Conservation (phyloP, 2,113 vertebrate species). For the Ciconia maguari region DNA sequence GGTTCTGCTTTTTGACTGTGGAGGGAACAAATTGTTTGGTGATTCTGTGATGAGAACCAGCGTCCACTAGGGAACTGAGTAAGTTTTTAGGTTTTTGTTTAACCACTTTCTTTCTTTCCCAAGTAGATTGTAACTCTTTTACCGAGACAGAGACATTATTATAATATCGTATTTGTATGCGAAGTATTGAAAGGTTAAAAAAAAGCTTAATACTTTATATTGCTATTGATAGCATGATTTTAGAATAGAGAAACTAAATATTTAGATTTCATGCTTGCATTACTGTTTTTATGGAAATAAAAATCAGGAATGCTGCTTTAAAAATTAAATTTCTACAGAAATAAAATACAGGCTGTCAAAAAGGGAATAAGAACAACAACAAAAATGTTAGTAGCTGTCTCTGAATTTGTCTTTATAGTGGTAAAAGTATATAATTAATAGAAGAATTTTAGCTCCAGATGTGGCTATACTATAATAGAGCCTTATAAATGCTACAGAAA, state of each 20-base stretch:
- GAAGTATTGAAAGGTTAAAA: neutral
- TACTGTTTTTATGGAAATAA: constrained; percentile 28
- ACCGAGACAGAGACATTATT: neutral
- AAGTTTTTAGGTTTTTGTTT: constrained; percentile 23
- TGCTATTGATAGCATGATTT: neutral
- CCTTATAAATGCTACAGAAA: constrained; percentile 93
- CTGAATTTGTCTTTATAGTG: constrained; percentile 80
- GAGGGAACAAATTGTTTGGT: constrained; percentile 54
- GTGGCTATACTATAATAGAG: constrained; percentile 99
- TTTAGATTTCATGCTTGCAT: constrained; percentile 17
- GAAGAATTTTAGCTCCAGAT: constrained; percentile 93
- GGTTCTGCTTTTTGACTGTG: constrained; percentile 59
- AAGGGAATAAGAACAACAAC: constrained; percentile 81
- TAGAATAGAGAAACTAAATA: neutral
- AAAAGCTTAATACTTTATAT: neutral
- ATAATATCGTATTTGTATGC: neutral
- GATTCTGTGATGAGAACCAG: constrained; percentile 33
- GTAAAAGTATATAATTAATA: constrained; percentile 86
- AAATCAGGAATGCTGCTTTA: constrained; percentile 68
- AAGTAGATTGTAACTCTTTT: constrained; percentile 28
- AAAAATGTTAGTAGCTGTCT: constrained; percentile 79
- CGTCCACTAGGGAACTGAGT: constrained; percentile 37
- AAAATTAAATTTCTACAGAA: constrained; percentile 67
- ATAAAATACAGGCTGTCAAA: constrained; percentile 81
- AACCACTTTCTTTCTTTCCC: neutral